Evolutionary conservation across 2,113 vertebrate species (phyloP).

Genomic region (Daubentonia madagascariensis): DNA sequence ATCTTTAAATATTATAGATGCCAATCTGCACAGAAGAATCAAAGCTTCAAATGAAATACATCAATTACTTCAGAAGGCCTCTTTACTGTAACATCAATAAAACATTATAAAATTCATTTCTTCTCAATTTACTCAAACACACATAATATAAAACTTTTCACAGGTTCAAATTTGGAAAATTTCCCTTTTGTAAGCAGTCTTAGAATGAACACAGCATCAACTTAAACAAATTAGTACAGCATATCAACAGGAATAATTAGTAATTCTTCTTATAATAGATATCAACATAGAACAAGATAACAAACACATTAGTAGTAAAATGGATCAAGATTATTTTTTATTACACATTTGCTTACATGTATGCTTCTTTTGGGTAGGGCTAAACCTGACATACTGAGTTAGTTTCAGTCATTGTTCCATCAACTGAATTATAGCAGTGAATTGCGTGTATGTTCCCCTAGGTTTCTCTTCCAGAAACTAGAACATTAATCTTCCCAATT

Average conservation of each 20-base stretch:
- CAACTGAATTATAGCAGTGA: constrained; percentile 67
- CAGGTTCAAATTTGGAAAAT: neutral
- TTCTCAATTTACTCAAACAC: constrained; percentile 34
- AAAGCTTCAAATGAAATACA: neutral
- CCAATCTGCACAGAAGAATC: neutral
- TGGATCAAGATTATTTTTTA: constrained; percentile 78
- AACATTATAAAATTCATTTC: constrained; percentile 12
- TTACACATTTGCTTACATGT: constrained; percentile 74
- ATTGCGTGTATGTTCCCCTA: constrained; percentile 52
- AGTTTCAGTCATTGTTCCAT: constrained; percentile 60
- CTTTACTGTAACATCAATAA: constrained; percentile 20
- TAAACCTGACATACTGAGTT: constrained; percentile 73
- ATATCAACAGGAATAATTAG: neutral
- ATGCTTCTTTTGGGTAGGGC: constrained; percentile 62
- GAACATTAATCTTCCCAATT: constrained; percentile 63
- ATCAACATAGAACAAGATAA: neutral
- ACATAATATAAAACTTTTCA: constrained; percentile 25
- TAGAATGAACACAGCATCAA: neutral
- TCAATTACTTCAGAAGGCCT: neutral
- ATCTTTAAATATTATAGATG: neutral
- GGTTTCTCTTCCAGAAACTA: constrained; percentile 30
- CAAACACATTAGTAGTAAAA: constrained; percentile 28
- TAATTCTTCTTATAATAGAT: neutral
- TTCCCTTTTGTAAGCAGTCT: neutral
- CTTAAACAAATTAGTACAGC: neutral